These are phyloP conservation scores for Neosilurus mollespiculum DNA, from an alignment of 2,797 vertebrate genomes.

Conservation along the genomic window DNA sequence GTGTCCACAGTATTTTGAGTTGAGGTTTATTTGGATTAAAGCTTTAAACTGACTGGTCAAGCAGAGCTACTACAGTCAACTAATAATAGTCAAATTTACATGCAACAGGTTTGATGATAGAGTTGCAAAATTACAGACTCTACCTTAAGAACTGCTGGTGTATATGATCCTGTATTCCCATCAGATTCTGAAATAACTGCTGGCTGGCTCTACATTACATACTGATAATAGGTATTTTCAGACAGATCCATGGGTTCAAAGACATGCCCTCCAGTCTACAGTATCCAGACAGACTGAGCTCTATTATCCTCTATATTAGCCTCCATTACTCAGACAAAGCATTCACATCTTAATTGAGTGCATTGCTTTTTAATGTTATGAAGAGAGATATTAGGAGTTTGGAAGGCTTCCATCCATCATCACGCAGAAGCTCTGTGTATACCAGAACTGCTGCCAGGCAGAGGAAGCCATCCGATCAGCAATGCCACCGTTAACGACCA, in stretches of 20 bases:
- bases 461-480: conserved; percentile 67
- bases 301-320: conserved; percentile 66
- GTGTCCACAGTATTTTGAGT: no score
- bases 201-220: neutral
- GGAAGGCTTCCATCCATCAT: conserved; percentile 61
- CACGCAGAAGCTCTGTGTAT: conserved; percentile 47
- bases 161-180: neutral
- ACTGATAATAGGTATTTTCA: neutral
- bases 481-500: conserved; percentile 55
- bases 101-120: no score
- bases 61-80: no score
- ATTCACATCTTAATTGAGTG: conserved; percentile 71
- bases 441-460: conserved; percentile 53
- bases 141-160: neutral
- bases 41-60: no score
- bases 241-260: neutral
- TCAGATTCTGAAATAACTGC: neutral
- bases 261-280: neutral
- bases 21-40: no score
- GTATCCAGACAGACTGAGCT: conserved; percentile 43
- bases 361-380: conserved; percentile 72
- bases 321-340: conserved; percentile 59
- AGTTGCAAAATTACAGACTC: no score
- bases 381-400: conserved; percentile 64
- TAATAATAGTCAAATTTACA: no score